Percentiles rank a stretch among this genome's conserved stretches.
phyloP scores from a whole-genome alignment of 2,113 vertebrate species.

The Archilochus colubris region DNA sequence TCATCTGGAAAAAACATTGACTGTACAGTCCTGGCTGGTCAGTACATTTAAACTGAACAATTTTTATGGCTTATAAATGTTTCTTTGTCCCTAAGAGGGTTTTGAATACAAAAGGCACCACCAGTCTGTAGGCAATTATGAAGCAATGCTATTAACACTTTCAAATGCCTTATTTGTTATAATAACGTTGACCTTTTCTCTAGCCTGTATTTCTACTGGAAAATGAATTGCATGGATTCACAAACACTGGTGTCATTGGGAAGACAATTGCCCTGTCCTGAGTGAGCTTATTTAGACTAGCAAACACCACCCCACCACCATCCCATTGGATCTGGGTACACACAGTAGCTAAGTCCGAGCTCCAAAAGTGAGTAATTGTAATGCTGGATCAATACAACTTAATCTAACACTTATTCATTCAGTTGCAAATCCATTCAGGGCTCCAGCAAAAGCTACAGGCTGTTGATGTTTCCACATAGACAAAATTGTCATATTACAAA shows the following conservation, averaged over 20 bases:
- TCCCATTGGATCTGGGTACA: accelerated
- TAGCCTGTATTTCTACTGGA: not conserved
- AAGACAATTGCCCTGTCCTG: not conserved
- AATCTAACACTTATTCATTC: not conserved
- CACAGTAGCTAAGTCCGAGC: not conserved
- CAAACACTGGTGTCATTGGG: accelerated
- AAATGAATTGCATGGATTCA: not conserved
- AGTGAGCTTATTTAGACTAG: not conserved
- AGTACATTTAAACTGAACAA: not conserved
- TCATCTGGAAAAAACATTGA: not conserved
- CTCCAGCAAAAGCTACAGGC: not conserved
- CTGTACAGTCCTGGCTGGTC: not conserved
- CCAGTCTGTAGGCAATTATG: not conserved
- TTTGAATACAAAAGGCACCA: not conserved
- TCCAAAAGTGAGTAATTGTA: not conserved
- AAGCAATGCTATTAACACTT: not conserved
- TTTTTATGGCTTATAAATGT: not conserved
- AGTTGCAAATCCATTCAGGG: not conserved
- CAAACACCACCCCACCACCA: not conserved
- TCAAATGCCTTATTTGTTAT: not conserved
- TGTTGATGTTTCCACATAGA: not conserved
- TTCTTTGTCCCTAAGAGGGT: not conserved
- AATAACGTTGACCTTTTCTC: not conserved
- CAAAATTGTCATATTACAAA: not conserved
- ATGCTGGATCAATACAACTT: not conserved